These are phyloP conservation scores for Theonella swinhoei DNA, from an alignment of 37 sponge, comb jelly and placozoan species.

Conservation along the genomic window DNA sequence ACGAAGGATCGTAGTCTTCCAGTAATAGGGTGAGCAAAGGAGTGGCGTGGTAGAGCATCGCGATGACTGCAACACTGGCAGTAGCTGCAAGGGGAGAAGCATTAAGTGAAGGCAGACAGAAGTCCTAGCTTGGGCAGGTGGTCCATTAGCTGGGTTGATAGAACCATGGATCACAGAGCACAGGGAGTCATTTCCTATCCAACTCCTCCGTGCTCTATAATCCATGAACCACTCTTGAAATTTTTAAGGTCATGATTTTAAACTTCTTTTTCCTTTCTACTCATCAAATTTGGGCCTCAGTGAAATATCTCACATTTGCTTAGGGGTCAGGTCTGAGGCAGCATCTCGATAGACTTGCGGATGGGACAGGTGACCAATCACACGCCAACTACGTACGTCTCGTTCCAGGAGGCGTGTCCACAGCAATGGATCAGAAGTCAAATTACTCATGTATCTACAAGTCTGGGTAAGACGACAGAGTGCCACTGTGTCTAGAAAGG, in stretches of 20 bases:
- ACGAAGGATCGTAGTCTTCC: constrained; percentile 13
- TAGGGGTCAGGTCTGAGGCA: constrained; percentile 34
- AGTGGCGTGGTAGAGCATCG: constrained; percentile 5
- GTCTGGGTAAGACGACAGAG: constrained; percentile 58
- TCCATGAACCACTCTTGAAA: no score
- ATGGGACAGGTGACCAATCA: constrained; percentile 67
- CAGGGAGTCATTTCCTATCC: no score
- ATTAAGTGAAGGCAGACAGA: background rate
- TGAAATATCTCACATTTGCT: constrained; percentile 73
- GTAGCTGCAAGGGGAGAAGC: constrained; percentile 18
- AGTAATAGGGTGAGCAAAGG: constrained; percentile 25
- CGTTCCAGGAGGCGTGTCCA: constrained; percentile 48
- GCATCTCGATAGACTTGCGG: constrained; percentile 47
- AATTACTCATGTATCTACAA: constrained; percentile 24
- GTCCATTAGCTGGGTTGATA: no score
- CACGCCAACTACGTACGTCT: constrained; percentile 40
- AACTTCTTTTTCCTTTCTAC: no score
- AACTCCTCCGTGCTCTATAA: no score
- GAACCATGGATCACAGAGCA: no score
- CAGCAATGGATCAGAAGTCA: constrained; percentile 57
- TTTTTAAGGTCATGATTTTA: no score
- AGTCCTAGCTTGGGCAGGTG: background rate
- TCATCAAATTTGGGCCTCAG: no score
- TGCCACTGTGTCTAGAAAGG: constrained; percentile 51
- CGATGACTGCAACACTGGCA: constrained; percentile 14